Evolutionary conservation across 2,113 vertebrate species (phyloP).

Genomic region (Hydropotes inermis): DNA sequence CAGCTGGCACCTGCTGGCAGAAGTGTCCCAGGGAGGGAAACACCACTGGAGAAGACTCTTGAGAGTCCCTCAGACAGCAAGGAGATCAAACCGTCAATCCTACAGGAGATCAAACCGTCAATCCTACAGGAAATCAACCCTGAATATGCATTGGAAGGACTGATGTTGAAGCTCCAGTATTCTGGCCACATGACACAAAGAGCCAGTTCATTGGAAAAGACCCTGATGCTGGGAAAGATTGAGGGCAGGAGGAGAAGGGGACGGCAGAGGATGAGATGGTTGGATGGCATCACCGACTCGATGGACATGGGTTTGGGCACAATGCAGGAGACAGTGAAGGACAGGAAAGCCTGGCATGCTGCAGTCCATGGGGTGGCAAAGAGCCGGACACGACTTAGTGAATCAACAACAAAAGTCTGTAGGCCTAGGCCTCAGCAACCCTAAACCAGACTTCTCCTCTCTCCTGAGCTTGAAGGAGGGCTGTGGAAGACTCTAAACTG

Average conservation of each 20-base stretch:
- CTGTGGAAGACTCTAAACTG: not conserved
- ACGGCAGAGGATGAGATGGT: not conserved
- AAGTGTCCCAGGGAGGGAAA: not conserved
- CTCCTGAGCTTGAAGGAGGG: not conserved
- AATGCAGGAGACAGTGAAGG: not conserved
- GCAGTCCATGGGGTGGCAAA: not conserved
- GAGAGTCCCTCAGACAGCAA: not conserved
- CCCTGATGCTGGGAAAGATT: not conserved
- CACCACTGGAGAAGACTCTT: not conserved
- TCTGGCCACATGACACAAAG: not conserved
- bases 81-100: not conserved
- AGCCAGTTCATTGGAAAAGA: not conserved
- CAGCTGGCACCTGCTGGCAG: not conserved
- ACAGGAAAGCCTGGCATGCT: not conserved
- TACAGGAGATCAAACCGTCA: not conserved
- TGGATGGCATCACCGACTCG: not conserved
- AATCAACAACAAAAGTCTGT: not conserved
- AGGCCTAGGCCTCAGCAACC: not conserved
- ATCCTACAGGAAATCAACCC: not conserved
- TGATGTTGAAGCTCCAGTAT: not conserved
- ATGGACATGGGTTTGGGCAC: not conserved
- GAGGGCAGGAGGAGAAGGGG: not conserved
- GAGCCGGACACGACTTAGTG: not conserved
- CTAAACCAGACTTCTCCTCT: not conserved
- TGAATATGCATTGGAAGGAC: not conserved